Conservation (phyloP, 2,888 invertebrate species). For the Callyntrura sp. region DNA sequence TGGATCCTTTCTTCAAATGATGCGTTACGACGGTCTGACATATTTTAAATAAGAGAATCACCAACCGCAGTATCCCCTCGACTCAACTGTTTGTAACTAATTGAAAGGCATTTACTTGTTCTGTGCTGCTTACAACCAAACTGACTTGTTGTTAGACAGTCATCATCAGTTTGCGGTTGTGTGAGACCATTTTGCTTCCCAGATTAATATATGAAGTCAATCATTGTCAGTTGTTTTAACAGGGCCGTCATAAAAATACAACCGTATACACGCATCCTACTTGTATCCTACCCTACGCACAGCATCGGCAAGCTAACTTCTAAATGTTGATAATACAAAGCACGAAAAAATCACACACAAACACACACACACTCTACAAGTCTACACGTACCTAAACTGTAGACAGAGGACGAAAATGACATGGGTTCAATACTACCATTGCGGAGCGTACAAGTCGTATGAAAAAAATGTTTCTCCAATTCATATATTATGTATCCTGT, state of each 20-base stretch:
- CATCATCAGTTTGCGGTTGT: slow-evolving; percentile 31
- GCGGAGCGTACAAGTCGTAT: neutral
- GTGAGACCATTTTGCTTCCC: slow-evolving; percentile 52
- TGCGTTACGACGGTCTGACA: slow-evolving; percentile 46
- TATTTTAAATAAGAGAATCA: slow-evolving; percentile 38
- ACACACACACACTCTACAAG: too few species aligned
- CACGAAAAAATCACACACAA: too few species aligned
- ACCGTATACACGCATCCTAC: too few species aligned
- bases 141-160: slow-evolving; percentile 22
- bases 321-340: too few species aligned
- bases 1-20: slow-evolving; percentile 61
- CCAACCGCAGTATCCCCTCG: slow-evolving; percentile 28
- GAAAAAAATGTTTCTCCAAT: slow-evolving; percentile 11
- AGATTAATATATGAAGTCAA: slow-evolving; percentile 74
- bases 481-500: too few species aligned
- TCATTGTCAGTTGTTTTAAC: slow-evolving; percentile 72
- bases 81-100: slow-evolving; percentile 41
- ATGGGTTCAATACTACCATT: too few species aligned
- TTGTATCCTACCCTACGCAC: too few species aligned
- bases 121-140: neutral
- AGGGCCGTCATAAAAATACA: too few species aligned
- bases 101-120: slow-evolving; percentile 37
- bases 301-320: too few species aligned
- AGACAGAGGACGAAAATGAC: too few species aligned
- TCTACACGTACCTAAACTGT: too few species aligned